These are phyloP conservation scores for Andricus quercusramuli DNA, from an alignment of 2,888 invertebrate genomes.

Conservation along the genomic window DNA sequence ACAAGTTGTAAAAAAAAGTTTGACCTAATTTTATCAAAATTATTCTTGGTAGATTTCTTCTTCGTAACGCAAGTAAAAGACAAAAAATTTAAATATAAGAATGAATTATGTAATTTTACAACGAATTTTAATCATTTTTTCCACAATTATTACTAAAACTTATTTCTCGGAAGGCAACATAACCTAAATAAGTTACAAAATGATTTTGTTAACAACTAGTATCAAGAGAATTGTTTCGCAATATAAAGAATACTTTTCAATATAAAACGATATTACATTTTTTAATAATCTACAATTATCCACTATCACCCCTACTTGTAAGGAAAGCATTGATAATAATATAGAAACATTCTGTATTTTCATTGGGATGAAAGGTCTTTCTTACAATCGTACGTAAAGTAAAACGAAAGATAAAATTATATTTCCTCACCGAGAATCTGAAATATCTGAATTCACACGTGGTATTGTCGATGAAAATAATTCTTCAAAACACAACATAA, in stretches of 20 bases:
- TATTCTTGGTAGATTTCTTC: too few relatives aligned
- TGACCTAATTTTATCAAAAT: too few relatives aligned
- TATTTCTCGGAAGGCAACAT: neutral
- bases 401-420: neutral
- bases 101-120: neutral
- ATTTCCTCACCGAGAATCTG: neutral
- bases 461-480: neutral
- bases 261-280: neutral
- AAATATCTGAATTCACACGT: neutral
- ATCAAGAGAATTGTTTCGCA: neutral
- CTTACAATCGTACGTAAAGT: too few relatives aligned
- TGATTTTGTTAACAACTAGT: neutral
- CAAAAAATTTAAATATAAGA: too few relatives aligned
- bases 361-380: too few relatives aligned
- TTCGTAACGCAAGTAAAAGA: too few relatives aligned
- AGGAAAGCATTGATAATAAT: neutral
- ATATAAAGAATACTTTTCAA: neutral
- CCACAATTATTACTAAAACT: neutral
- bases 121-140: neutral
- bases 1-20: too few relatives aligned
- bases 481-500: neutral
- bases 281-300: neutral
- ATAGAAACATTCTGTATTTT: slow-evolving; percentile 1
- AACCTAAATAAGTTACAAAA: neutral
- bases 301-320: neutral